These are phyloP conservation scores for Gobius niger DNA, from an alignment of 2,113 vertebrate genomes.

Conservation along the genomic window DNA sequence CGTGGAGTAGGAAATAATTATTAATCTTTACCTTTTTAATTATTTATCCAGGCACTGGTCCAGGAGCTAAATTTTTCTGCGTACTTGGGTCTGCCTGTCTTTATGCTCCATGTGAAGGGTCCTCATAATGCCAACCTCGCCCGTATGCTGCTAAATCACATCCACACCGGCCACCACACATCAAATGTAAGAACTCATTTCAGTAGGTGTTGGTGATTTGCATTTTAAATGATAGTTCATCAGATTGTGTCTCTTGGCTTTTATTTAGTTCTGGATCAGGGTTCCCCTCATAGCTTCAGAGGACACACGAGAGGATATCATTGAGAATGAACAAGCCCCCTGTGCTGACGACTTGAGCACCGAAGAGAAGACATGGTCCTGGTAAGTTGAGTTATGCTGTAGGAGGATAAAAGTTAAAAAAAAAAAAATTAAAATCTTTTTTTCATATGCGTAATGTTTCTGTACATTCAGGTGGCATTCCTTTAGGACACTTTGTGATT, in stretches of 20 bases:
- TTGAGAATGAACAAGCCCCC: slow-evolving; percentile 80
- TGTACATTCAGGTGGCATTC: slow-evolving; percentile 85
- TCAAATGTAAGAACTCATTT: slow-evolving; percentile 79
- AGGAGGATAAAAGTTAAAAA: neutral
- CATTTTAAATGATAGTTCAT: neutral
- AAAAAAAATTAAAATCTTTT: no score
- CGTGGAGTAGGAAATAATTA: no score
- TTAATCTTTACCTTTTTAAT: no score
- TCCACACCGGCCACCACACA: slow-evolving; percentile 89
- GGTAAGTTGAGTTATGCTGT: slow-evolving; percentile 66
- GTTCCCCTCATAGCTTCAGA: slow-evolving; percentile 84
- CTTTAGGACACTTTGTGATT: slow-evolving; percentile 90
- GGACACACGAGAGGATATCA: slow-evolving; percentile 84
- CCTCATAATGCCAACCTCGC: slow-evolving; percentile 85
- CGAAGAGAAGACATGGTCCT: slow-evolving; percentile 86
- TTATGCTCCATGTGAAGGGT: slow-evolving; percentile 83
- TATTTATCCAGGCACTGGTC: slow-evolving; percentile 79
- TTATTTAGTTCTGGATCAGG: slow-evolving; percentile 87
- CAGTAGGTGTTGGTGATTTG: neutral
- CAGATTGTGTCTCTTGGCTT: neutral
- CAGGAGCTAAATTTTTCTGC: slow-evolving; percentile 92
- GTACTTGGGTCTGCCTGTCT: slow-evolving; percentile 89
- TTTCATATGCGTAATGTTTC: slow-evolving; percentile 3
- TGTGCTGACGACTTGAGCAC: slow-evolving; percentile 66
- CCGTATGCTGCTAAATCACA: slow-evolving; percentile 86